Conservation (phyloP, 2,113 vertebrate species). For the Neolamprologus toae region DNA sequence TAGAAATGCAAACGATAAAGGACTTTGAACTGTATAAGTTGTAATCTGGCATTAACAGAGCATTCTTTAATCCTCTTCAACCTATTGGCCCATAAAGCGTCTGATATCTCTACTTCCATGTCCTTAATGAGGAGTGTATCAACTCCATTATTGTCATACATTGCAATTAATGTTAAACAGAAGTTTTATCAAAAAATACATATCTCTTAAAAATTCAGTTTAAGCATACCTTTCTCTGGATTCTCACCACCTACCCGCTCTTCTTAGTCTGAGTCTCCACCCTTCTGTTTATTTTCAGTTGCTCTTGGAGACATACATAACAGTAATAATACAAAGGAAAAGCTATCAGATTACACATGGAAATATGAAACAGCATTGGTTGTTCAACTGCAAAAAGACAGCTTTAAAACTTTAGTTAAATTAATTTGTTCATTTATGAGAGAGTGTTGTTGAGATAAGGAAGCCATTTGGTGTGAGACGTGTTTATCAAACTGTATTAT, state of each 20-base stretch:
- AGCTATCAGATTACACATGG: background rate
- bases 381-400: background rate
- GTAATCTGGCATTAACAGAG: background rate
- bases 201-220: background rate
- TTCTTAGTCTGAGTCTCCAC: background rate
- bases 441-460: fast-evolving
- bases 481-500: background rate
- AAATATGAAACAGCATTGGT: background rate
- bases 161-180: background rate
- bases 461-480: background rate
- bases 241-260: background rate
- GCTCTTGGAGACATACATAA: background rate
- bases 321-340: background rate
- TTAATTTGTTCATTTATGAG: background rate
- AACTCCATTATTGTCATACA: background rate
- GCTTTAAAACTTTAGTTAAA: background rate
- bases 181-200: background rate
- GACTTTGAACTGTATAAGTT: fast-evolving
- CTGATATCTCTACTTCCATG: background rate
- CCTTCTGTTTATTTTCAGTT: background rate
- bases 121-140: background rate
- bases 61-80: background rate
- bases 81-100: background rate
- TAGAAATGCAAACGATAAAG: background rate
- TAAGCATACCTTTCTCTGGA: background rate